A percentile compares a stretch with the other conserved stretches of the same genome.
phyloP scores from a whole-genome alignment of 2,888 invertebrate genomes.

The Meghimatium bilineatum region DNA sequence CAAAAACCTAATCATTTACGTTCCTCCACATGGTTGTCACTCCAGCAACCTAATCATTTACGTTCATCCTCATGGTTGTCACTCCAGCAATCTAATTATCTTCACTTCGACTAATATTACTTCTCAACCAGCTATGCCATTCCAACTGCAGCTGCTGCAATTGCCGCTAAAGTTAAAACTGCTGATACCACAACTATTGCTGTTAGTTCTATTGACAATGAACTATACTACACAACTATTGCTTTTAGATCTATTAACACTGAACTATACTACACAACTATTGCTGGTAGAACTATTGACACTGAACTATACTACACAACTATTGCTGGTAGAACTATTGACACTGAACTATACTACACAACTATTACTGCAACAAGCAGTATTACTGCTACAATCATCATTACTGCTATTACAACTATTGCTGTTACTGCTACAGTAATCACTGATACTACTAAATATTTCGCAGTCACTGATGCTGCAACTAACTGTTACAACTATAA shows the following conservation, averaged over 20 bases:
- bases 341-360: too few relatives aligned
- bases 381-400: neutral
- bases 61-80: too few relatives aligned
- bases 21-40: too few relatives aligned
- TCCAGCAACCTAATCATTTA: too few relatives aligned
- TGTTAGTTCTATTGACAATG: neutral
- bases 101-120: neutral
- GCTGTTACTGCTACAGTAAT: neutral
- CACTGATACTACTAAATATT: too few relatives aligned
- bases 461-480: too few relatives aligned
- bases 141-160: neutral
- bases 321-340: neutral
- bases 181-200: neutral
- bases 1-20: too few relatives aligned
- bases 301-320: neutral
- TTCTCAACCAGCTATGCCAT: neutral
- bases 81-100: neutral
- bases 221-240: neutral
- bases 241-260: neutral
- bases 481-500: too few relatives aligned
- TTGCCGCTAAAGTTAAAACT: neutral
- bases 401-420: neutral
- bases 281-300: neutral
- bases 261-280: neutral
- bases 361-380: neutral